Percentiles rank a stretch among this genome's conserved stretches.
These are phyloP conservation scores for Apocrypta bakeri DNA, from an alignment of 1,140 invertebrate species.

Conservation along the genomic window DNA sequence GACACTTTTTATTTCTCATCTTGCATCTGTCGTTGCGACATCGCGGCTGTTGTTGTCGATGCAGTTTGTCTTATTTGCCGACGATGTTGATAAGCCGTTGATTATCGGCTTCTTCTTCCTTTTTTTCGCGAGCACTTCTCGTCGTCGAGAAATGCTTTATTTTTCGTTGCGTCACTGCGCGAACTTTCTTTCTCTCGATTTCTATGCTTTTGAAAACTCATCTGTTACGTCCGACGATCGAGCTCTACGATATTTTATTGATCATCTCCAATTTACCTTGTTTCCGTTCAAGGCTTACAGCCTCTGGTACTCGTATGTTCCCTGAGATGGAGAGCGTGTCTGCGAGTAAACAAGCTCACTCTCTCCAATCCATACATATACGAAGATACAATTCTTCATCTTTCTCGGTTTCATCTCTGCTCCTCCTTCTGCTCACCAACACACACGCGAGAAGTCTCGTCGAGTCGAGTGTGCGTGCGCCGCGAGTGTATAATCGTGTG, in stretches of 20 bases:
- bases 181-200: too few relatives aligned
- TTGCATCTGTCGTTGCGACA: slow-evolving; percentile 14
- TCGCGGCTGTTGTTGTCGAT: background rate
- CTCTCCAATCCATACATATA: background rate
- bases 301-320: background rate
- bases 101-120: too few relatives aligned
- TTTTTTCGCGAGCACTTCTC: background rate
- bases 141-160: background rate
- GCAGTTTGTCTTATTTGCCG: background rate
- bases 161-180: too few relatives aligned
- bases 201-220: too few relatives aligned
- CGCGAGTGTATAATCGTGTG: background rate
- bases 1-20: background rate
- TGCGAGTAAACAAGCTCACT: slow-evolving; percentile 25
- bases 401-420: too few relatives aligned
- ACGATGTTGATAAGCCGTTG: background rate
- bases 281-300: background rate
- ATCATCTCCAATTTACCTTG: background rate
- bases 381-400: background rate
- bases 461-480: slow-evolving; percentile 43
- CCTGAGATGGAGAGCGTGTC: background rate
- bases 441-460: slow-evolving; percentile 54
- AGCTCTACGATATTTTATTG: background rate
- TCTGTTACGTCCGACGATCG: background rate
- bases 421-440: background rate